Conservation (phyloP, 92 coral and sea anemone genomes). For the Phymanthus crucifer region DNA sequence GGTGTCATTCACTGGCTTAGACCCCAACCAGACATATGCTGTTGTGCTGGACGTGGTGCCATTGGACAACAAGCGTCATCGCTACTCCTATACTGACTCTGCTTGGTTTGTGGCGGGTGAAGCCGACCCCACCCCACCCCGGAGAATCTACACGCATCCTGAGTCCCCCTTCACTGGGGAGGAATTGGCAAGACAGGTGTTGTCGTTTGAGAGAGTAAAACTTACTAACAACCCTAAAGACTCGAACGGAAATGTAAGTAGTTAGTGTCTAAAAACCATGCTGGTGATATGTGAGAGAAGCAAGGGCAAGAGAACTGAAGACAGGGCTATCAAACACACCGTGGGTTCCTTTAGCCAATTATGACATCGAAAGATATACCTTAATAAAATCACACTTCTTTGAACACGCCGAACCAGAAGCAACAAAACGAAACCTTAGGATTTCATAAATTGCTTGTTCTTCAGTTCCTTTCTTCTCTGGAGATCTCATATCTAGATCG, state of each 20-base stretch:
- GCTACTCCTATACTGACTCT: slow-evolving; percentile 90
- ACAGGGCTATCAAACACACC: not conserved
- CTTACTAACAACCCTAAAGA: slow-evolving; percentile 84
- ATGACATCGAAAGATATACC: not conserved
- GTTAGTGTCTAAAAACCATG: slow-evolving; percentile 1
- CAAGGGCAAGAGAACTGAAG: not conserved
- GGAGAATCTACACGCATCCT: slow-evolving; percentile 73
- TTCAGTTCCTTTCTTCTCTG: not conserved
- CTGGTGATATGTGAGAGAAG: not conserved
- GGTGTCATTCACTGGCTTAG: slow-evolving; percentile 66
- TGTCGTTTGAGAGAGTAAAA: slow-evolving; percentile 88
- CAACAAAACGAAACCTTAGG: not conserved
- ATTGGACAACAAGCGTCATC: slow-evolving; percentile 73
- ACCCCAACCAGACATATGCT: slow-evolving; percentile 64
- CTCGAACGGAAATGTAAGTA: slow-evolving; percentile 84
- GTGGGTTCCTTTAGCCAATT: not conserved
- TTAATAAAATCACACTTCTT: not conserved
- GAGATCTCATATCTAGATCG: not conserved
- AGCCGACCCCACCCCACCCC: slow-evolving; percentile 82
- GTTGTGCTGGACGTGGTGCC: slow-evolving; percentile 74
- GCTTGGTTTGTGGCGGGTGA: slow-evolving; percentile 96
- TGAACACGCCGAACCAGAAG: not conserved
- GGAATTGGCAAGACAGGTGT: slow-evolving; percentile 65
- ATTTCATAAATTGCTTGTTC: not conserved
- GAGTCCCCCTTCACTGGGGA: slow-evolving; percentile 84